Percentiles rank a stretch among this genome's conserved stretches.
Evolutionary conservation across 2,888 invertebrate genomes (phyloP).

Genomic region (Cetonia aurata): DNA sequence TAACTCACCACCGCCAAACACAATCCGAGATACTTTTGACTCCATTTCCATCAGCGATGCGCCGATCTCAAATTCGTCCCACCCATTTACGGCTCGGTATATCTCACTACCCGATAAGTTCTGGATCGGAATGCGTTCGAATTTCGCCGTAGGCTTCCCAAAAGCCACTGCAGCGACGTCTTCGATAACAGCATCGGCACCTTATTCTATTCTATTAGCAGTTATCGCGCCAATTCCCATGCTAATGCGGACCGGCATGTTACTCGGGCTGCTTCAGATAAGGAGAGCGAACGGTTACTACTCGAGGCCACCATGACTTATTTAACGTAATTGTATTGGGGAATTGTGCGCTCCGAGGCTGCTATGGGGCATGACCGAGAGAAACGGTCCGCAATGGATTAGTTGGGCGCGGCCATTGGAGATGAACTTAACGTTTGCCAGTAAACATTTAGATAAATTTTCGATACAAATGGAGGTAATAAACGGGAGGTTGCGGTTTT

Average conservation of each 20-base stretch:
- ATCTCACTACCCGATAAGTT: too few relatives aligned
- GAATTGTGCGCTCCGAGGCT: constrained; percentile 11
- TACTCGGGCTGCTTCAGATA: constrained; percentile 17
- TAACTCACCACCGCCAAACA: too few relatives aligned
- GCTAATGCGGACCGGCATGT: constrained; percentile 28
- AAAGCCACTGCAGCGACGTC: constrained; percentile 12
- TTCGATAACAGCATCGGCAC: constrained; percentile 36
- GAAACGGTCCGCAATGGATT: constrained; percentile 9
- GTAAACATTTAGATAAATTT: too few relatives aligned
- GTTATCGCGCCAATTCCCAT: constrained; percentile 36
- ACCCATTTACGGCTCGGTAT: too few relatives aligned
- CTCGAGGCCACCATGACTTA: constrained; percentile 24
- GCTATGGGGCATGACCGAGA: not conserved
- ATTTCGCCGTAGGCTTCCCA: not conserved
- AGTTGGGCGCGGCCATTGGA: not conserved
- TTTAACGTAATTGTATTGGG: constrained; percentile 37
- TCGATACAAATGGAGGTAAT: too few relatives aligned
- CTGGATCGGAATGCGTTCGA: not conserved
- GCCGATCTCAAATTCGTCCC: too few relatives aligned
- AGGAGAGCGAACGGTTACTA: constrained; percentile 10
- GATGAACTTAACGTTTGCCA: too few relatives aligned
- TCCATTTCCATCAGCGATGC: too few relatives aligned
- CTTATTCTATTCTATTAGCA: constrained; percentile 39
- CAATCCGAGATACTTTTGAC: too few relatives aligned
- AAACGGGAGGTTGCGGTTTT: too few relatives aligned